Percentiles rank a stretch among this genome's conserved stretches.
Conservation (phyloP, 2,797 vertebrate genomes). For the Acropternis orthonyx region DNA sequence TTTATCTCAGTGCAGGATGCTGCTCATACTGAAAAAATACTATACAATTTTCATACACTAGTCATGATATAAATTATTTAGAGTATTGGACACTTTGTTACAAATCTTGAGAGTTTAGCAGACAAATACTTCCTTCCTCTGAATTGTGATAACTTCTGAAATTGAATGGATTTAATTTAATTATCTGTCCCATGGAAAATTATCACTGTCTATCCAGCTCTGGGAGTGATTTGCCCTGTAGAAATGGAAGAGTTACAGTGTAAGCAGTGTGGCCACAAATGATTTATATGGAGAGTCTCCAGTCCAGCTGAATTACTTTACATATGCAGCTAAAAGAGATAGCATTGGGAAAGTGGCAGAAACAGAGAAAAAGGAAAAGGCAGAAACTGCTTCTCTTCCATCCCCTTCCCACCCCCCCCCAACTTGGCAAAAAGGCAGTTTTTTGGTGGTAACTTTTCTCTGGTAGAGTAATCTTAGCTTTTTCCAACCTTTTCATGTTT, state of each 20-base stretch:
- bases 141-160: background rate
- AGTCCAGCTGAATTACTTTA: conserved; percentile 47
- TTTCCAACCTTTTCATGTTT: no score
- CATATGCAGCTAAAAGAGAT: background rate
- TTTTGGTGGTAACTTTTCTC: no score
- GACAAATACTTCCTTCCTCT: background rate
- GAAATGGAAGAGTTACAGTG: background rate
- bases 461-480: no score
- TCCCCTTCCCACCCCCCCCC: no score
- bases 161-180: conserved; percentile 6
- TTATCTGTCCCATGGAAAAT: background rate
- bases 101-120: background rate
- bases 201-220: conserved; percentile 5
- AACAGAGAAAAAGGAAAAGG: no score
- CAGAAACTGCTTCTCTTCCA: no score
- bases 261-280: background rate
- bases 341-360: no score
- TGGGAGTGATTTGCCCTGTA: background rate
- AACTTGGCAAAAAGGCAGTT: no score
- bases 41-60: background rate
- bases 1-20: background rate
- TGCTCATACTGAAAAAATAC: background rate
- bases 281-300: background rate
- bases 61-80: background rate
- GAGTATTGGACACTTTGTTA: background rate